These are phyloP conservation scores for Bicyclus anynana DNA, from an alignment of 1,140 invertebrate genomes.

Conservation along the genomic window DNA sequence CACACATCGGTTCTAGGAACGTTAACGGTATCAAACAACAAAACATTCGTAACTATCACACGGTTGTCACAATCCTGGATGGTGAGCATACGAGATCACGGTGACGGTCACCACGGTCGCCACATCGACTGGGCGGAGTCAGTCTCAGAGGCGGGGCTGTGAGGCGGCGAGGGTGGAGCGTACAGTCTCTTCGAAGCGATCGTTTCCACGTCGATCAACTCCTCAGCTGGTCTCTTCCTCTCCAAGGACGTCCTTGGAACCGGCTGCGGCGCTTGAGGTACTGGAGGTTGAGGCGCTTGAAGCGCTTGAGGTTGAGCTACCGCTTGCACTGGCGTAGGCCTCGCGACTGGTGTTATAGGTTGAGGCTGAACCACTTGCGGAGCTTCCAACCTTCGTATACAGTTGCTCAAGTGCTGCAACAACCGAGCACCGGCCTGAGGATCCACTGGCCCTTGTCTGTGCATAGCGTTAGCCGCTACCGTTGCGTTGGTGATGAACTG, in stretches of 20 bases:
- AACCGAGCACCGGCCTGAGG: slow-evolving; percentile 89
- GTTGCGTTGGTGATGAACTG: slow-evolving; percentile 81
- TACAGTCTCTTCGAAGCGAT: slow-evolving; percentile 56
- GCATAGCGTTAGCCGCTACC: slow-evolving; percentile 87
- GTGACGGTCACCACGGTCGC: slow-evolving; percentile 74
- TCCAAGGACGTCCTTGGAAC: slow-evolving; percentile 51
- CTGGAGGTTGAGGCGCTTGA: slow-evolving; percentile 62
- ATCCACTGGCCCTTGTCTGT: slow-evolving; percentile 81
- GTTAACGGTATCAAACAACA: slow-evolving; percentile 63
- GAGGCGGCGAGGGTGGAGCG: slow-evolving; percentile 78
- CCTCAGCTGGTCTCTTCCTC: slow-evolving; percentile 54
- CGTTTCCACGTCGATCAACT: slow-evolving; percentile 48
- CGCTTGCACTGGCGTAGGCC: slow-evolving; percentile 66
- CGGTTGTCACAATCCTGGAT: slow-evolving; percentile 41
- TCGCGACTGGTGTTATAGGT: slow-evolving; percentile 50
- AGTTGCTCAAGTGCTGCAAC: slow-evolving; percentile 90
- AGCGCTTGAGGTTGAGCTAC: slow-evolving; percentile 83
- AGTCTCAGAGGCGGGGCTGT: slow-evolving; percentile 76
- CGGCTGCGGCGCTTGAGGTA: slow-evolving; percentile 37
- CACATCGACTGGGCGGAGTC: slow-evolving; percentile 75
- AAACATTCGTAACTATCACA: slow-evolving; percentile 54
- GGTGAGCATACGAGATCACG: slow-evolving; percentile 28
- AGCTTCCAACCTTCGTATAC: slow-evolving; percentile 79
- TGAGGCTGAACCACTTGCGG: slow-evolving; percentile 58
- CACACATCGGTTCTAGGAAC: slow-evolving; percentile 66